These are phyloP conservation scores for Centroberyx gerrardi DNA, from an alignment of 2,797 vertebrate species.

Conservation along the genomic window DNA sequence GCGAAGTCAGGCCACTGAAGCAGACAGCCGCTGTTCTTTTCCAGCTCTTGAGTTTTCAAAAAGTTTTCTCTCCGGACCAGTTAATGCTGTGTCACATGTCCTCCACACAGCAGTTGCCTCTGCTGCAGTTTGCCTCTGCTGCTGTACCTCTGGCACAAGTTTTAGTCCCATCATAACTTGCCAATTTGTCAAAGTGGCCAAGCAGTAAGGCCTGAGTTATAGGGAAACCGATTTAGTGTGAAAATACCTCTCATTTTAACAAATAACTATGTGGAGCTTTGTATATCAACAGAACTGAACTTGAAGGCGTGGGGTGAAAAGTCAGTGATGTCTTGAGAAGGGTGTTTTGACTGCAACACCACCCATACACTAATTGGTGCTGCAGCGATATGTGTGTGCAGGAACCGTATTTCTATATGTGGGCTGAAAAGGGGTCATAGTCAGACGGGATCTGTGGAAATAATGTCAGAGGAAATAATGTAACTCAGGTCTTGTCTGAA, in stretches of 20 bases:
- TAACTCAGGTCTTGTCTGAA: not conserved
- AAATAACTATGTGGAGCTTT: not conserved
- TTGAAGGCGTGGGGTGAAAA: not conserved
- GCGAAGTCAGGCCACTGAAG: constrained; percentile 8
- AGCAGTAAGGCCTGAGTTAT: not conserved
- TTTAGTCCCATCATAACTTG: constrained; percentile 5
- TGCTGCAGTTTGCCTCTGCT: not conserved
- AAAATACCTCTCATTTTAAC: not conserved
- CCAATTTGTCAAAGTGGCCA: constrained; percentile 3
- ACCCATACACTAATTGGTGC: not conserved
- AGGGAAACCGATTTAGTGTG: not conserved
- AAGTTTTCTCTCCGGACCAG: constrained; percentile 6
- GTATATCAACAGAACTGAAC: not conserved
- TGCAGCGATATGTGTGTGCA: not conserved
- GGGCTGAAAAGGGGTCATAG: not conserved
- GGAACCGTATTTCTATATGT: not conserved
- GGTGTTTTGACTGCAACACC: not conserved
- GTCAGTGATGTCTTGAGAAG: not conserved
- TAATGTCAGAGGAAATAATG: not conserved
- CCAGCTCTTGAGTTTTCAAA: not conserved
- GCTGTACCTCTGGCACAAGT: not conserved
- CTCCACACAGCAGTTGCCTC: not conserved
- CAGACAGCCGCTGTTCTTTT: constrained; percentile 2
- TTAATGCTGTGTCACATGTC: constrained; percentile 7
- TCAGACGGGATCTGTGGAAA: not conserved